Base-by-base conservation (phyloP, 2,888 invertebrate genomes). In the Acanthosoma haemorrhoidale region DNA sequence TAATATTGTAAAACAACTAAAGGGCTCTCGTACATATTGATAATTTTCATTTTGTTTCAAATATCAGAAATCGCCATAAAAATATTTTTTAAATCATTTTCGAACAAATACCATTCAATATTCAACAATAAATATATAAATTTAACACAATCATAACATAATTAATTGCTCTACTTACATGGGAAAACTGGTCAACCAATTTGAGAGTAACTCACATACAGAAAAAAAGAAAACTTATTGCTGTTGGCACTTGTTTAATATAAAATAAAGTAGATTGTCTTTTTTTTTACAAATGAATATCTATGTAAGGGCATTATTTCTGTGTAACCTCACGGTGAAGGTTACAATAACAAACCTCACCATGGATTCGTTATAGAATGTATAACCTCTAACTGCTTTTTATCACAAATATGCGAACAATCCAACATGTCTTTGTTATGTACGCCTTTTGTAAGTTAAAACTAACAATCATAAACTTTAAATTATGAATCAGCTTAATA, bases 291-390 rank as follows among this genome's bases (percentile, higher is more conserved):
- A 51, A 51, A 51, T 51, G 51, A 51, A 51, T 25, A 51, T 9
- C 51, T 51, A n/a, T 25, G 13, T 4, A 51, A 51, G 29, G n/a
- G n/a, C 6, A 51, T 3, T 5, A 51, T n/a, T 51, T 25, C 13
- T 25, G 21, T 25, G 51, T 51, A 51, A 51, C 51, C 51, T 51
- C 51, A 25, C n/a, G n/a, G 51, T 3, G 51, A 29, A 51, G 51
- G 51, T 51, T 51, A 51, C 51, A 51, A 51, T 25, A 51, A 51
- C 51, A 51, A 51, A 51, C n/a, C n/a, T n/a, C 43, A 43, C 51
- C 51, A 1, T 25, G 51, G 25, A 41, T n/a, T n/a, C n/a, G 43
- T 21, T 13, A 21, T 21, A 11, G 43, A 51, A 51, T 6, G 21
- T 51, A 51, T 51, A 51, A 51, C 51, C 51, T 51, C n/a, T 9